These are phyloP conservation scores for Strigamia transsilvanica DNA, from an alignment of 2,888 invertebrate species.

Conservation along the genomic window DNA sequence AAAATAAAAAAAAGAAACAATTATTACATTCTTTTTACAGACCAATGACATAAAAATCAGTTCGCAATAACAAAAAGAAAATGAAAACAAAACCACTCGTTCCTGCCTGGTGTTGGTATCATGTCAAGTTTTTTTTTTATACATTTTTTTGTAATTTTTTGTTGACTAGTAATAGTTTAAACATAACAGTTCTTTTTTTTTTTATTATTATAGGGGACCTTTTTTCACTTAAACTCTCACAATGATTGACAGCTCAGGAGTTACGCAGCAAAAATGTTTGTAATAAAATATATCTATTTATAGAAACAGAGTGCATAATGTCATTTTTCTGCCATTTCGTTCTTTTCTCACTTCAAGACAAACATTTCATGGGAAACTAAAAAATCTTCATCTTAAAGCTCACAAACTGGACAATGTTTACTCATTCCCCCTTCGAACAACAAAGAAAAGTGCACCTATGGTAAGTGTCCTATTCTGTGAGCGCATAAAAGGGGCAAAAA, in stretches of 20 bases:
- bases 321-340: slow-evolving; percentile 46
- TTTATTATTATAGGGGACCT: slow-evolving; percentile 48
- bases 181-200: slow-evolving; percentile 50
- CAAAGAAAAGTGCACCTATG: slow-evolving; percentile 54
- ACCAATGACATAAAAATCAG: too few species aligned
- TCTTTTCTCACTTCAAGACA: not conserved
- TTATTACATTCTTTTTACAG: slow-evolving; percentile 5
- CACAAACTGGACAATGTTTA: slow-evolving; percentile 32
- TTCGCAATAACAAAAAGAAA: slow-evolving; percentile 62
- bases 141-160: slow-evolving; percentile 19
- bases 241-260: slow-evolving; percentile 54
- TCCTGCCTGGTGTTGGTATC: slow-evolving; percentile 54
- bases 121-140: slow-evolving; percentile 27
- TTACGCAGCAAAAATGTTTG: slow-evolving; percentile 54
- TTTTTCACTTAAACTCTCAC: slow-evolving; percentile 50
- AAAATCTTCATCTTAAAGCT: slow-evolving; percentile 39
- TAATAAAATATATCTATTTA: slow-evolving; percentile 55
- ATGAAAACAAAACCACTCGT: slow-evolving; percentile 61
- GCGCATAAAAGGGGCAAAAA: slow-evolving; percentile 32
- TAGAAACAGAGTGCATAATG: slow-evolving; percentile 55
- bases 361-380: slow-evolving; percentile 52
- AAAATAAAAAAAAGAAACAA: not conserved
- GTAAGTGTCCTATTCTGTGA: slow-evolving; percentile 51
- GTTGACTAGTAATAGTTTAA: slow-evolving; percentile 53
- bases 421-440: slow-evolving; percentile 42